Percentiles rank a stretch among this genome's conserved stretches.
Evolutionary conservation across 2,113 vertebrate species (phyloP).

Genomic region (Tupaia tana): DNA sequence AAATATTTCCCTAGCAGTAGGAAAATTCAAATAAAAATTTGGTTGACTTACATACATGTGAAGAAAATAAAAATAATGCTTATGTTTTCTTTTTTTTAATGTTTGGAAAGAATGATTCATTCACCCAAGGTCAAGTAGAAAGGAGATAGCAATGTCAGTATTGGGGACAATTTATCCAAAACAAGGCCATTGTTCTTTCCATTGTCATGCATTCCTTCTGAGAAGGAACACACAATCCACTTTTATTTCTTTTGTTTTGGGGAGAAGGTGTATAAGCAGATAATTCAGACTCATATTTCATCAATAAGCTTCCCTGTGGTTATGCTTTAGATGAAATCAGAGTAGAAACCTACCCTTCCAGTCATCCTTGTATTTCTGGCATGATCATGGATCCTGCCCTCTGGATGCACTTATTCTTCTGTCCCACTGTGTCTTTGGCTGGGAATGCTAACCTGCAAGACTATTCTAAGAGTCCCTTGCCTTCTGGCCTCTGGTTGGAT

Average conservation of each 20-base stretch:
- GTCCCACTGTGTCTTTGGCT: neutral
- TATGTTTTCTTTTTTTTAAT: neutral
- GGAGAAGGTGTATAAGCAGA: neutral
- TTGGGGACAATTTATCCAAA: neutral
- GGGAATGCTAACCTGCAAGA: neutral
- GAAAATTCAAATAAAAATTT: neutral
- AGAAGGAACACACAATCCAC: conserved; percentile 19
- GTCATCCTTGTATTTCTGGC: neutral
- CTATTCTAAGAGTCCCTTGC: neutral
- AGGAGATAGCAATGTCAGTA: neutral
- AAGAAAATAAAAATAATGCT: too few relatives aligned
- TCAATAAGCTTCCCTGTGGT: neutral
- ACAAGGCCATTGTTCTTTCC: neutral
- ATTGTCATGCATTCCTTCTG: neutral
- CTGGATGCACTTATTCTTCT: too few relatives aligned
- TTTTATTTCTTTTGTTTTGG: neutral
- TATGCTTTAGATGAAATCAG: neutral
- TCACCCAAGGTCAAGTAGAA: neutral
- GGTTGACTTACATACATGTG: neutral
- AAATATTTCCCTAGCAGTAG: neutral
- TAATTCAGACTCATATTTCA: neutral
- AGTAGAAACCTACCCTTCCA: neutral
- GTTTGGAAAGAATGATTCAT: neutral
- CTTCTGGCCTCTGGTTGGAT: neutral
- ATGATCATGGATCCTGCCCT: neutral